phyloP scores from a whole-genome alignment of 2,888 invertebrate genomes.

The Clitarchus hookeri region DNA sequence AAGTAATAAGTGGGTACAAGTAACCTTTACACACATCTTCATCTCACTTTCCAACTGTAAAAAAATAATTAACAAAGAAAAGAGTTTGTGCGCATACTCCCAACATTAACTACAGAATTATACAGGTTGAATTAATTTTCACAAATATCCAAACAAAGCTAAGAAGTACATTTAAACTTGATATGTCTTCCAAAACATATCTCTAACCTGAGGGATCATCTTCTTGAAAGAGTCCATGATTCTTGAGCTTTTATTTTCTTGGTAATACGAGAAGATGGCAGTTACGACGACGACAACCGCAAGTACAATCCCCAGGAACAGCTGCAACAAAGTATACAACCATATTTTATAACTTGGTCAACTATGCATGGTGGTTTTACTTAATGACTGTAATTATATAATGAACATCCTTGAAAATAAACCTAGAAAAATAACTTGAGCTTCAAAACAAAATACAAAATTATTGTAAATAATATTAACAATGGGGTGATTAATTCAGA shows the following conservation, averaged over 20 bases:
- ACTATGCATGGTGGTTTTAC: no score
- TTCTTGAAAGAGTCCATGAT: slow-evolving; percentile 99
- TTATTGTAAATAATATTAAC: no score
- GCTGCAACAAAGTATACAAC: slow-evolving; percentile 51
- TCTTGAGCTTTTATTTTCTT: slow-evolving; percentile 95
- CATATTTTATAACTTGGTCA: no score
- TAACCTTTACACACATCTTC: no score
- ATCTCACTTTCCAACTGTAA: no score
- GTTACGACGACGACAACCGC: slow-evolving; percentile 96
- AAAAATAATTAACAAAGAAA: no score
- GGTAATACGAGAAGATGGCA: slow-evolving; percentile 98
- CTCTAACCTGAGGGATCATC: slow-evolving; percentile 77
- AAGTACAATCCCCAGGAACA: slow-evolving; percentile 94
- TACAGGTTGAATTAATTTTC: neutral
- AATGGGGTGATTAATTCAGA: no score
- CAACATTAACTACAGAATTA: neutral
- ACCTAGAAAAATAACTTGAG: no score
- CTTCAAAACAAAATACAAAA: no score
- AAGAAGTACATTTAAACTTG: neutral
- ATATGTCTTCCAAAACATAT: slow-evolving; percentile 11
- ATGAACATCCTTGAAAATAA: no score
- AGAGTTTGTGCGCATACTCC: neutral
- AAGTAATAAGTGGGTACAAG: no score
- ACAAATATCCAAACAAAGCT: neutral
- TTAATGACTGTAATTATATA: no score